Base-by-base conservation (phyloP, 2,797 vertebrate species). In the Rhodeus uyekii region DNA sequence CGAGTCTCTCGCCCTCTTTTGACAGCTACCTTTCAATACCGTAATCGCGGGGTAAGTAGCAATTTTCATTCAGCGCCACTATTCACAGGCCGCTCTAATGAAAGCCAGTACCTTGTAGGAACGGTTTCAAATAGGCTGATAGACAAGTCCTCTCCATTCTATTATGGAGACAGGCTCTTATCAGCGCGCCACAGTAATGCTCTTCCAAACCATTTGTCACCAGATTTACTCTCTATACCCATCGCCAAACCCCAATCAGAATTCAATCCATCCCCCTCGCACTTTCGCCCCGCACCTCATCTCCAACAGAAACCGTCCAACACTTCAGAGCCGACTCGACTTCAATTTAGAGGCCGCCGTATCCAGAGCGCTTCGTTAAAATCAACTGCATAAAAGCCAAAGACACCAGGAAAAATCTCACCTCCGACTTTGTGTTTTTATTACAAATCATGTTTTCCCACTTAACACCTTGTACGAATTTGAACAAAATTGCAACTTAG, bases 11-110 rank as follows among this genome's bases (percentile, higher is more conserved):
- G 93, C 93, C 93, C 91, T 92, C 93, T 92, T 93, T 92, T 96
- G 96, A 95, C 95, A 96, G 96, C 95, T 96, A 95, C 95, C 95
- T 95, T 96, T 96, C 95, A 96, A 94, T 95, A 93, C 92, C 78
- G 90, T 94, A 91, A 95, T 95, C 93, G 94, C 92, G 91, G 91
- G 85, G 93, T 91, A 91, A 92, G 92, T 92, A 92, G 94, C 94
- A 93, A 94, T 95, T 95, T 95, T 94, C 94, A 96, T 96, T 95
- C 95, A 94, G 87, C 87, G 91, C 91, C 93, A 82, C 95, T 93
- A 94, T 95, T 95, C 95, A 94, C 90, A 88, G 93, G 90, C 90
- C 87, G 88, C 92, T 92, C 94, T 96, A 95, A 90, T 96, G 95
- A 94, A 95, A 95, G 93, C 90, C 92, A 90, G 92, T 91, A 93